Percentiles rank a stretch among this genome's conserved stretches.
phyloP scores from a whole-genome alignment of 2,888 invertebrate species.

The Drosophila subquinaria region DNA sequence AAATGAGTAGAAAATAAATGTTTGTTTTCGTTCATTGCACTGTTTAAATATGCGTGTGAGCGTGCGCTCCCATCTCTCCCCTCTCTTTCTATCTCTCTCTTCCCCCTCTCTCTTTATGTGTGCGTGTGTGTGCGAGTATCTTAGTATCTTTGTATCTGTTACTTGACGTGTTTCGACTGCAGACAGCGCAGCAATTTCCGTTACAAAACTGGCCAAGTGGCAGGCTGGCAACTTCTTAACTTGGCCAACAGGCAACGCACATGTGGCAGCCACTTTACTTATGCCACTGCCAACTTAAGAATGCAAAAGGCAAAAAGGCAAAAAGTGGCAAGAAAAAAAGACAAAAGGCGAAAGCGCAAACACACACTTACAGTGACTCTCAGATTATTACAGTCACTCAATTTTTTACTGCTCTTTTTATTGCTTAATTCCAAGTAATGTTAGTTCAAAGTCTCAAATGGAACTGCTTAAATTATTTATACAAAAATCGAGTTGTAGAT shows the following conservation, averaged over 20 bases:
- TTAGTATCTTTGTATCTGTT: constrained; percentile 7
- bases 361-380: constrained; percentile 1
- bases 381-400: background rate
- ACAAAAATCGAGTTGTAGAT: too few relatives aligned
- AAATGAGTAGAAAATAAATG: constrained; percentile 19
- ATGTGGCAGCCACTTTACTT: constrained; percentile 27
- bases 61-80: constrained; percentile 6
- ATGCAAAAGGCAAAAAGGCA: constrained; percentile 45
- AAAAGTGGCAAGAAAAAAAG: constrained; percentile 21
- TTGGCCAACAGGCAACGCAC: constrained; percentile 27
- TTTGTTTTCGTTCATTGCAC: constrained; percentile 18
- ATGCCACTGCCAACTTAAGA: constrained; percentile 58
- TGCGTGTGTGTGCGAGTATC: background rate
- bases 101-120: too few relatives aligned
- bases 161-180: constrained; percentile 64
- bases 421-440: too few relatives aligned
- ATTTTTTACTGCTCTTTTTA: too few relatives aligned
- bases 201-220: constrained; percentile 72
- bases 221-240: constrained; percentile 20
- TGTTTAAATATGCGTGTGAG: constrained; percentile 60
- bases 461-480: too few relatives aligned
- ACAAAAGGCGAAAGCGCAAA: constrained; percentile 51
- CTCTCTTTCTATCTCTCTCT: too few relatives aligned
- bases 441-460: too few relatives aligned
- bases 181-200: constrained; percentile 68